phyloP scores from a whole-genome alignment of 2,113 vertebrate species.

The Neoarius graeffei region DNA sequence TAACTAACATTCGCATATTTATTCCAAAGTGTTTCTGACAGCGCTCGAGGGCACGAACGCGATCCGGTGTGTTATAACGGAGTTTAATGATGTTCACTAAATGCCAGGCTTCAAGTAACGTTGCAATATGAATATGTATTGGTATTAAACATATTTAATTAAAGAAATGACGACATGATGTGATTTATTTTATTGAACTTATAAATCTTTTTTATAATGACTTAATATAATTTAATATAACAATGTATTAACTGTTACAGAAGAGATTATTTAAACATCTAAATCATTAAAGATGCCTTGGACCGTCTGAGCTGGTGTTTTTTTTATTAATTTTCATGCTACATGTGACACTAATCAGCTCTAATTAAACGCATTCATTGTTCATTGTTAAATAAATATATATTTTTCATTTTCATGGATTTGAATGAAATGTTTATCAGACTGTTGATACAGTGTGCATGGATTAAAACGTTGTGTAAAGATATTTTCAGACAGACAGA shows the following conservation, averaged over 20 bases:
- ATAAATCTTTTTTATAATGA: slow-evolving; percentile 26
- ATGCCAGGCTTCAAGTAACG: background rate
- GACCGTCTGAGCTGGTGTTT: background rate
- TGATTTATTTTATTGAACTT: slow-evolving; percentile 16
- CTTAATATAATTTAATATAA: slow-evolving; percentile 50
- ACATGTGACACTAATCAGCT: background rate
- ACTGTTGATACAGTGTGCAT: background rate
- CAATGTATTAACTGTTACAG: slow-evolving; percentile 32
- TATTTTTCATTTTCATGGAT: background rate
- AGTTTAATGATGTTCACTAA: background rate
- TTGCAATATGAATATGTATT: slow-evolving; percentile 1
- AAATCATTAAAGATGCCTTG: slow-evolving; percentile 10
- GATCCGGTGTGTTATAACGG: background rate
- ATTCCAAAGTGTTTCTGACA: slow-evolving; percentile 35
- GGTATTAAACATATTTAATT: slow-evolving; percentile 33
- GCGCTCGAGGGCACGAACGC: background rate
- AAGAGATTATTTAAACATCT: slow-evolving; percentile 49
- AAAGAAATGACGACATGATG: background rate
- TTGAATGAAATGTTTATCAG: background rate
- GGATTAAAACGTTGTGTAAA: background rate
- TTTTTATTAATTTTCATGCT: background rate
- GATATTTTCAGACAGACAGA: background rate
- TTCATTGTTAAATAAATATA: background rate
- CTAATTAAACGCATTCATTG: background rate
- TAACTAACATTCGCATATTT: slow-evolving; percentile 48